A percentile compares a stretch with the other conserved stretches of the same genome.
Evolutionary conservation across 2,113 vertebrate genomes (phyloP).

Genomic region (Lamprotornis superbus): DNA sequence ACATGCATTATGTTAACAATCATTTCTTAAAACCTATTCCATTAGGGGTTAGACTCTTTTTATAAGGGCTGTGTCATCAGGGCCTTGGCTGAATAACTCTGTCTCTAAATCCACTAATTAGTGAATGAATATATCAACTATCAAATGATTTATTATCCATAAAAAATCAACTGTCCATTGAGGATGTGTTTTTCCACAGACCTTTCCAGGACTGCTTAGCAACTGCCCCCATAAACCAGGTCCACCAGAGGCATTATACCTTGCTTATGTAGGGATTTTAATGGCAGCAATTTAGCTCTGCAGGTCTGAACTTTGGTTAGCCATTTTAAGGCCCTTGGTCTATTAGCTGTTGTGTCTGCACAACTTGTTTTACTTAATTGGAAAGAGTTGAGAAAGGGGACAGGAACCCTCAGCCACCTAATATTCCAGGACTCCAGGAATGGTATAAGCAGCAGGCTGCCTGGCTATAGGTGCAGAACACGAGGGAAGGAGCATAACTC

Average conservation of each 20-base stretch:
- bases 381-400: not conserved
- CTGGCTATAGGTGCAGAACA: fast-evolving
- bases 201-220: conserved; percentile 26
- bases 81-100: not conserved
- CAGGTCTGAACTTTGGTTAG: conserved; percentile 21
- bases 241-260: not conserved
- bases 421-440: not conserved
- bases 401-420: fast-evolving
- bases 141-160: not conserved
- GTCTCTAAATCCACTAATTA: conserved; percentile 23
- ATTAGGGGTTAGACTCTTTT: not conserved
- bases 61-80: not conserved
- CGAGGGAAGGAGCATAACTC: not conserved
- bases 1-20: not conserved
- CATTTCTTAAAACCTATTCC: not conserved
- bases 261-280: not conserved
- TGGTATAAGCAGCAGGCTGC: not conserved
- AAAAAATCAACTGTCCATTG: conserved; percentile 16
- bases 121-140: not conserved
- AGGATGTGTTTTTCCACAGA: conserved; percentile 23
- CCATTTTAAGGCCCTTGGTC: not conserved
- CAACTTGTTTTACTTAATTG: not conserved
- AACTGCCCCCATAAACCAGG: not conserved
- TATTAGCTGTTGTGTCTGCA: not conserved
- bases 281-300: conserved; percentile 27